phyloP scores from a whole-genome alignment of 2,888 invertebrate genomes.

The Coleophora flavipennella region DNA sequence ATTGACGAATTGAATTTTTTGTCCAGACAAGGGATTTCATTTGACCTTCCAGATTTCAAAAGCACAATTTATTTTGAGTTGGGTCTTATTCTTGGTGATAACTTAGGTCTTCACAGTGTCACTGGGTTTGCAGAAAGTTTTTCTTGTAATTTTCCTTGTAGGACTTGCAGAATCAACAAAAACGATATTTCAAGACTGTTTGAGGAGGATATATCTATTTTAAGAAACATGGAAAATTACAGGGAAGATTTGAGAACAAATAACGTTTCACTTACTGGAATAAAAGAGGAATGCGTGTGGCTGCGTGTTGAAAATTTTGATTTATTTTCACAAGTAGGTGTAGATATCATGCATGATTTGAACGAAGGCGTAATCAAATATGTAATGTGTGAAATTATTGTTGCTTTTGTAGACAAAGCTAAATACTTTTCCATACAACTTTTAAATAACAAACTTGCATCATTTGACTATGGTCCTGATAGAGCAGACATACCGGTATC shows the following conservation, averaged over 20 bases:
- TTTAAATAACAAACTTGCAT: conserved; percentile 4
- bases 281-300: conserved; percentile 17
- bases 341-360: conserved; percentile 21
- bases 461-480: conserved; percentile 8
- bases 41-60: conserved; percentile 4
- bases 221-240: conserved; percentile 5
- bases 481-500: conserved; percentile 1
- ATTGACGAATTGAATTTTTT: conserved; percentile 5
- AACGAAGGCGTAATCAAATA: conserved; percentile 18
- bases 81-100: conserved; percentile 12
- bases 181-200: background rate
- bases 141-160: conserved; percentile 8
- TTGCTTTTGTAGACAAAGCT: conserved; percentile 4
- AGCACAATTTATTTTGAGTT: conserved; percentile 11
- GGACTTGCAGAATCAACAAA: conserved; percentile 3
- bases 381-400: conserved; percentile 3
- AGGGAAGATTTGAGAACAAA: conserved; percentile 3
- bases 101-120: conserved; percentile 13
- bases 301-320: conserved; percentile 14
- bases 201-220: conserved; percentile 1
- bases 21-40: background rate
- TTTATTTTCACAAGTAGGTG: conserved; percentile 16
- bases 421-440: conserved; percentile 3
- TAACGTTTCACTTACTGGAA: conserved; percentile 9
- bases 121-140: conserved; percentile 14